phyloP scores from a whole-genome alignment of 1,140 invertebrate genomes.

The Atta texana region DNA sequence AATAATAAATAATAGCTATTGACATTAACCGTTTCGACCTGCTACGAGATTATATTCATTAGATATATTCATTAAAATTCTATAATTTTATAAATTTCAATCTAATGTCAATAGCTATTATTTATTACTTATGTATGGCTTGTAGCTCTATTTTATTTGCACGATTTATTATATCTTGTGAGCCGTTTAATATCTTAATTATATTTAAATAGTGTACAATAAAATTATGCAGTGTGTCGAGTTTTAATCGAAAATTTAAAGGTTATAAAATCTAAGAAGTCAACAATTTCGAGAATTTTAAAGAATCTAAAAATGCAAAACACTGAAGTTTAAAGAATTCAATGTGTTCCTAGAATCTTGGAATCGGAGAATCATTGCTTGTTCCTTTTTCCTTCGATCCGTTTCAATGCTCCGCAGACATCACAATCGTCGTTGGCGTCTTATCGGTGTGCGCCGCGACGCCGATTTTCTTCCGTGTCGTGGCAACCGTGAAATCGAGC shows the following conservation, averaged over 20 bases:
- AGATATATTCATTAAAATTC: no score
- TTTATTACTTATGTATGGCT: no score
- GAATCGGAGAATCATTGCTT: conserved; percentile 25
- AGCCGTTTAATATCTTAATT: no score
- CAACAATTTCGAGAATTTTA: conserved; percentile 3
- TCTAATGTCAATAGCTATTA: no score
- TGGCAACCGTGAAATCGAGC: conserved; percentile 68
- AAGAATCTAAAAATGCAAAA: neutral
- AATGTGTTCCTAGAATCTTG: conserved; percentile 24
- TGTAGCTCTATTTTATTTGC: no score
- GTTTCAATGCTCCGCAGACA: conserved; percentile 41
- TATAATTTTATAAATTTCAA: no score
- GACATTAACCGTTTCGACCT: no score
- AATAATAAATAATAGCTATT: no score
- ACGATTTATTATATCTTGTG: no score
- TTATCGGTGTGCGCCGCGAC: conserved; percentile 53
- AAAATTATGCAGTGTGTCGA: neutral
- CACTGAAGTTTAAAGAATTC: neutral
- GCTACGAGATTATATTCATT: no score
- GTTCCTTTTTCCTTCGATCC: conserved; percentile 42
- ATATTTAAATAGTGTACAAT: neutral
- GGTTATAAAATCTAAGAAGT: neutral
- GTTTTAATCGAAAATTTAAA: neutral
- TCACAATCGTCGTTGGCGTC: conserved; percentile 60
- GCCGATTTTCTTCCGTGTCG: conserved; percentile 65